These are phyloP conservation scores for Cremastinae sp. DNA, from an alignment of 2,888 invertebrate species.

Conservation along the genomic window DNA sequence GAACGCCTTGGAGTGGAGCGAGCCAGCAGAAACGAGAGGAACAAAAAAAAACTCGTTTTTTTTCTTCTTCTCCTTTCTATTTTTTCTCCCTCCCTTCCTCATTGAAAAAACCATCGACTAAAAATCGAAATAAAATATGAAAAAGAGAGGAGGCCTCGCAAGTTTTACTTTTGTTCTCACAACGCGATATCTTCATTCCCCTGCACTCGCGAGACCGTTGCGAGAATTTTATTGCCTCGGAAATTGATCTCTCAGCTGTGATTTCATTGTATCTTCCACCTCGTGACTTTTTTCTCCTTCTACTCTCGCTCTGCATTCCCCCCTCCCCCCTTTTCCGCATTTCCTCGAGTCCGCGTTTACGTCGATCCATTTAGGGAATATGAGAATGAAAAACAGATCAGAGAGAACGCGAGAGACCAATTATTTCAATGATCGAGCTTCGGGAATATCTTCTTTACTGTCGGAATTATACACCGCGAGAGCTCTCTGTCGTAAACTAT, in stretches of 20 bases:
- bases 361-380: constrained; percentile 27
- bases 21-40: too few species aligned
- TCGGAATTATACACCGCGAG: constrained; percentile 3
- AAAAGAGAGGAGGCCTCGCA: constrained; percentile 5
- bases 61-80: too few species aligned
- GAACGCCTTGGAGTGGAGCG: not conserved
- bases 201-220: not conserved
- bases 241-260: constrained; percentile 28
- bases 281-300: not conserved
- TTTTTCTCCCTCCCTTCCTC: too few species aligned
- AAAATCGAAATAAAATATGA: not conserved
- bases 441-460: constrained; percentile 10
- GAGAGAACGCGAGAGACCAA: constrained; percentile 7
- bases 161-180: constrained; percentile 31
- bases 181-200: constrained; percentile 35
- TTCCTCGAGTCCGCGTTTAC: not conserved
- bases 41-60: not conserved
- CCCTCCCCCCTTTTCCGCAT: not conserved
- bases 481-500: not conserved
- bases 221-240: constrained; percentile 26
- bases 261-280: constrained; percentile 31
- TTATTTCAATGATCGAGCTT: constrained; percentile 19
- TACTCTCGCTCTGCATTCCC: not conserved
- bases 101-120: not conserved
- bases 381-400: constrained; percentile 14